Evolutionary conservation across 1,140 invertebrate species (phyloP), one percentile per base, ranked within the genome.

Genomic region (Planococcus citri): DNA sequence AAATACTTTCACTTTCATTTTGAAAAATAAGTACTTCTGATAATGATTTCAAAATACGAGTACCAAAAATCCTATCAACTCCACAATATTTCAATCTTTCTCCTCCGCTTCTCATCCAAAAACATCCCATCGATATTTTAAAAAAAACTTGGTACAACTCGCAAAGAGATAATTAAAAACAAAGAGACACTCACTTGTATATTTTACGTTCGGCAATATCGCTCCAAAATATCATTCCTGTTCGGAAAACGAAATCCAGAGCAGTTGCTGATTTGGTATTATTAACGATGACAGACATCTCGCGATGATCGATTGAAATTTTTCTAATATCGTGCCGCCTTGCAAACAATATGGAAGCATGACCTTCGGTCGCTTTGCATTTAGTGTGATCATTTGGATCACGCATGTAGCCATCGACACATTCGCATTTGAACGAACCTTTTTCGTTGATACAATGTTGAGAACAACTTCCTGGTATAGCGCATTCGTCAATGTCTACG

Each of bases 391-490:
- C 88, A 27, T 86, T 83, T 0, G 90, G 90, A 77, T 95, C 92
- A 68, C 89, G 80, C 68, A 88, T 84, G 78, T 98, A 99, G 8
- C 94, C 94, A 0, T 83, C 75, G 38, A 87, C 81, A 77, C 97
- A 99, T 74, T 89, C 87, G 78, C 97, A 99, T 78, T 97, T 95
- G 80, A 89, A 97, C 2, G 85, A 84, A 0, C 94, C 95, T 71
- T 92, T 90, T 73, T 89, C 88, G 78, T 98, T 98, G 64, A 86
- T 83, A 78, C 95, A 98, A 64, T 86, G 83, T 78, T 98, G 95
- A 0, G 95, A 97, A 77, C 96, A 99, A 1, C 85, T 84, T 0
- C 94, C 95, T 0, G 88, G 86, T 67, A 89, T 85, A 61, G 88
- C 79, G 76, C 96, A 99, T 79, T 98, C 96, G 78, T 98, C 84